A percentile compares a stretch with the other conserved stretches of the same genome.
Evolutionary conservation across 2,888 invertebrate genomes (phyloP).

Genomic region (Scaptomyza polygonia): DNA sequence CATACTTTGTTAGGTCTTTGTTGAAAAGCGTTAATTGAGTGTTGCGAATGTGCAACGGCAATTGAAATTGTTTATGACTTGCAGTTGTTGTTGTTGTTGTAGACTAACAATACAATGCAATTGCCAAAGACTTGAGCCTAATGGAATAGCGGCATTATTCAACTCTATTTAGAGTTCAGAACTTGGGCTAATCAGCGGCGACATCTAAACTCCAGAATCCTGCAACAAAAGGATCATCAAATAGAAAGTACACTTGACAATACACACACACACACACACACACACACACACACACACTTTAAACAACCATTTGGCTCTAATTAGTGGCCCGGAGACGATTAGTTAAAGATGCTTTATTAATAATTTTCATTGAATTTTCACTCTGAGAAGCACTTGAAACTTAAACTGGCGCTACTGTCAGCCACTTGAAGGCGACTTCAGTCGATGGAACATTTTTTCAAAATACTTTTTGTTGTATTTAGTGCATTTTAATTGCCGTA

Average conservation of each 20-base stretch:
- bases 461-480: constrained; percentile 68
- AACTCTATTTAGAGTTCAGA: constrained; percentile 11
- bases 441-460: constrained; percentile 23
- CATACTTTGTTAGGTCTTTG: constrained; percentile 65
- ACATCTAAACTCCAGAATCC: constrained; percentile 49
- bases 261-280: constrained; percentile 11
- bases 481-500: constrained; percentile 80
- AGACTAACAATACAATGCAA: constrained; percentile 65
- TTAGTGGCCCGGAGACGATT: constrained; percentile 51
- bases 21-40: constrained; percentile 80
- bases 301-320: constrained; percentile 43
- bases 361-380: constrained; percentile 62
- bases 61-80: constrained; percentile 79
- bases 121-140: constrained; percentile 51
- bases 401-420: constrained; percentile 49
- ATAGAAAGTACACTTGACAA: constrained; percentile 46
- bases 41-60: constrained; percentile 78
- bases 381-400: constrained; percentile 54
- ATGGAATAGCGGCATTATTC: constrained; percentile 46
- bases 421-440: constrained; percentile 70
- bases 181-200: constrained; percentile 66
- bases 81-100: constrained; percentile 56
- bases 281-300: constrained; percentile 24
- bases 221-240: constrained; percentile 41
- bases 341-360: constrained; percentile 60